phyloP scores from a whole-genome alignment of 35 echinoderm and acorn worm species.

The Holothuria glaberrima region DNA sequence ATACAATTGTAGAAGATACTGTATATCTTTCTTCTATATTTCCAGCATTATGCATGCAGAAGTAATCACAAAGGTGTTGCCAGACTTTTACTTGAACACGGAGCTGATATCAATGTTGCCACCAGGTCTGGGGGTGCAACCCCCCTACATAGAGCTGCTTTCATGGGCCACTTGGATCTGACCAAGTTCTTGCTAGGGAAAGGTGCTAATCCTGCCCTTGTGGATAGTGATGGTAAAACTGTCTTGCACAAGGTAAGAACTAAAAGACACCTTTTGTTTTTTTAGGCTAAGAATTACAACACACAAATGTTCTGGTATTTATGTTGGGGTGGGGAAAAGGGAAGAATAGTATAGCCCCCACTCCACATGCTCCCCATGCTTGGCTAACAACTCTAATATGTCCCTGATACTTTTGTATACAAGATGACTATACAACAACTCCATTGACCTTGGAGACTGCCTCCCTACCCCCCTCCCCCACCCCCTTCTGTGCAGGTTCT shows the following conservation, averaged over 20 bases:
- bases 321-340: too few relatives aligned
- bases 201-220: conserved; percentile 48
- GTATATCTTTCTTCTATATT: not conserved
- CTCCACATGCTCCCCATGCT: too few relatives aligned
- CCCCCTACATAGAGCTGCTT: conserved; percentile 82
- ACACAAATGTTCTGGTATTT: too few relatives aligned
- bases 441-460: too few relatives aligned
- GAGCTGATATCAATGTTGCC: conserved; percentile 79
- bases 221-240: conserved; percentile 78
- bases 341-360: too few relatives aligned
- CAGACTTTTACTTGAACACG: conserved; percentile 64
- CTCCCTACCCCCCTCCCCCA: too few relatives aligned
- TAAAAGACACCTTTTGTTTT: too few relatives aligned
- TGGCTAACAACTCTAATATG: too few relatives aligned
- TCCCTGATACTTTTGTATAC: too few relatives aligned
- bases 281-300: too few relatives aligned
- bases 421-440: too few relatives aligned
- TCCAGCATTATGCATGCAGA: conserved; percentile 88
- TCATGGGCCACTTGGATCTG: conserved; percentile 71
- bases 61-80: conserved; percentile 66
- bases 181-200: conserved; percentile 55
- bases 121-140: conserved; percentile 84
- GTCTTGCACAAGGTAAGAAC: conserved; percentile 96
- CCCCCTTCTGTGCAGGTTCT: too few relatives aligned
- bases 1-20: not conserved